These are phyloP conservation scores for Penelope pileata DNA, from an alignment of 2,113 vertebrate genomes.

Conservation along the genomic window DNA sequence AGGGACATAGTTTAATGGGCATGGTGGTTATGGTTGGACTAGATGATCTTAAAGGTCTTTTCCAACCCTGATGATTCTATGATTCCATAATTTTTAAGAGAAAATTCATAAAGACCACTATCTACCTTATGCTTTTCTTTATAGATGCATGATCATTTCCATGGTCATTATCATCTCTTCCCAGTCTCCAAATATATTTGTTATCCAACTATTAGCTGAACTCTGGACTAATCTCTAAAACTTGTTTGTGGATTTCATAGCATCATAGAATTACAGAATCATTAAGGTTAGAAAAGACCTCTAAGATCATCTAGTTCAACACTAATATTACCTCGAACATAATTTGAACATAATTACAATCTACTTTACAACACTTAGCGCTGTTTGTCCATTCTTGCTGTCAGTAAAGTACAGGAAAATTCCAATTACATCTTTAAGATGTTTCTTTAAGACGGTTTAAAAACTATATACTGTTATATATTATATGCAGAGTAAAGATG, in stretches of 20 bases:
- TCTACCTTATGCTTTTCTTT: background rate
- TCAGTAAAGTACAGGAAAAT: background rate
- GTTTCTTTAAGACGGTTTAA: background rate
- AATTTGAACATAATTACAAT: background rate
- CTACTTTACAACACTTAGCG: background rate
- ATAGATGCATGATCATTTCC: background rate
- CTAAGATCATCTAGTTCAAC: background rate
- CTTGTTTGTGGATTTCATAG: background rate
- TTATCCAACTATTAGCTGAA: background rate
- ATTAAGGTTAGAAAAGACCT: background rate
- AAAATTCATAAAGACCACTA: background rate
- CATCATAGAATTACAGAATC: background rate
- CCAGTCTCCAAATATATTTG: background rate
- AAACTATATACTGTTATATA: background rate
- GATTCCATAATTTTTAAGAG: too few species aligned
- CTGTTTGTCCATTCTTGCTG: background rate
- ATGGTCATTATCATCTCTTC: background rate
- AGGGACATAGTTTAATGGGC: too few species aligned
- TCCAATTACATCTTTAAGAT: background rate
- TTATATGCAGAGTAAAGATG: background rate
- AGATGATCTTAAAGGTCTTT: too few species aligned
- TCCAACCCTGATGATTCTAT: too few species aligned
- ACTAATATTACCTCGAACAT: too few species aligned
- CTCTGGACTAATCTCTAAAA: background rate
- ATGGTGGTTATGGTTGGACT: too few species aligned